Base-by-base conservation (phyloP, 2,113 vertebrate species). In the Budorcas taxicolor region DNA sequence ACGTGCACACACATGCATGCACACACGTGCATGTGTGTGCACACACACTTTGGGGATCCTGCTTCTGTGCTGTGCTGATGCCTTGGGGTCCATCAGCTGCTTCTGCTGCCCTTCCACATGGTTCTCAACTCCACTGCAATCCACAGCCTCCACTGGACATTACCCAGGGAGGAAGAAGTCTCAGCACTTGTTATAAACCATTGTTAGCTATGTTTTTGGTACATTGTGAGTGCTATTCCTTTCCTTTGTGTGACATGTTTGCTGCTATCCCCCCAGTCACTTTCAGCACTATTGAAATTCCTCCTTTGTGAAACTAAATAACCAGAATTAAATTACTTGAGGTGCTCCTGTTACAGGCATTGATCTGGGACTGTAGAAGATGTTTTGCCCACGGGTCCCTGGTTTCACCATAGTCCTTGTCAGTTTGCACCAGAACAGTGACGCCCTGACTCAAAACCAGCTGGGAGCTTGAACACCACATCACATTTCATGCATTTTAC, bases 261-360 rank as follows among this genome's bases (percentile, higher is more conserved):
- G 58, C 93, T 71, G 8, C 91, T 86, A 55, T 97, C 92, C 84
- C 36, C 21, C 64, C n/a, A 91, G 80, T 86, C 71, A 78, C 87
- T 43, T 90, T 60, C 40, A 91, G 43, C 17, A 23, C 81, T 13
- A 71, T 0, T 81, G 91, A 93, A 87, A 94, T 71, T 52, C 74
- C 95, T 36, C 47, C 58, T 96, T 80, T 81, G 84, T 95, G 45
- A 93, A 84, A 86, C 31, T 47, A 71, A 95, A 91, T 36, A 76
- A 29, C 43, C 83, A 64, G 57, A 85, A 47, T 76, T 52, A 58
- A 87, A 80, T 52, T 60, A 55, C 67, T 33, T 21, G 40, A 74
- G 33, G 11, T 9, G 3, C 1, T 64, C 36, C 47, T 45, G 27
- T 7, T 7, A 5, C 6, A 50, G 55, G 7, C 64, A 31, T 40